Percentiles rank a stretch among this genome's conserved stretches.
Evolutionary conservation across 2,797 vertebrate species (phyloP).

Genomic region (Pseudomugil gertrudae): DNA sequence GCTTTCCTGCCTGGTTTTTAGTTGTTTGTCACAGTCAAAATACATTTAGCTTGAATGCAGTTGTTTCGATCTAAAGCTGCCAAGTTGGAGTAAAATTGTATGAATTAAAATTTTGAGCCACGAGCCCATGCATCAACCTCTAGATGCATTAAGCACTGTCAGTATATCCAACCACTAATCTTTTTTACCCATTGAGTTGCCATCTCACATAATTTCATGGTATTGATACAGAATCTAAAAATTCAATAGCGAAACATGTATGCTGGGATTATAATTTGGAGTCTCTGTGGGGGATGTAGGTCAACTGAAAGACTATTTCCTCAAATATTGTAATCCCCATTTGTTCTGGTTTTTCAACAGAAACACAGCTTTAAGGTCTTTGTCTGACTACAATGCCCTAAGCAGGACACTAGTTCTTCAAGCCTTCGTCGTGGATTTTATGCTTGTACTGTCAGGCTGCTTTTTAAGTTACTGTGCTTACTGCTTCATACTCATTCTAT

Average conservation of each 20-base stretch:
- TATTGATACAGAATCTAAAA: conserved; percentile 61
- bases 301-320: conserved; percentile 76
- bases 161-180: conserved; percentile 40
- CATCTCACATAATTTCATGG: conserved; percentile 70
- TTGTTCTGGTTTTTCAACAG: conserved; percentile 73
- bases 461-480: conserved; percentile 5
- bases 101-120: conserved; percentile 11
- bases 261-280: conserved; percentile 71
- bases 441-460: not conserved
- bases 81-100: conserved; percentile 20
- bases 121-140: conserved; percentile 36
- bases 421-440: conserved; percentile 32
- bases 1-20: conserved; percentile 12
- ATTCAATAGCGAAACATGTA: conserved; percentile 66
- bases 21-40: not conserved
- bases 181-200: conserved; percentile 54
- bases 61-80: conserved; percentile 33
- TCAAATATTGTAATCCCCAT: conserved; percentile 79
- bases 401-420: conserved; percentile 43
- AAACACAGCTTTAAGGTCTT: conserved; percentile 61
- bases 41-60: conserved; percentile 3
- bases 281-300: conserved; percentile 72
- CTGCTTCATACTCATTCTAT: not conserved
- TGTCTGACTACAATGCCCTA: conserved; percentile 55
- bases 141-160: conserved; percentile 30